Evolutionary conservation across 2,797 vertebrate genomes (phyloP), one percentile per base, ranked within the genome.

Genomic region (Heteromormyrus szaboi): DNA sequence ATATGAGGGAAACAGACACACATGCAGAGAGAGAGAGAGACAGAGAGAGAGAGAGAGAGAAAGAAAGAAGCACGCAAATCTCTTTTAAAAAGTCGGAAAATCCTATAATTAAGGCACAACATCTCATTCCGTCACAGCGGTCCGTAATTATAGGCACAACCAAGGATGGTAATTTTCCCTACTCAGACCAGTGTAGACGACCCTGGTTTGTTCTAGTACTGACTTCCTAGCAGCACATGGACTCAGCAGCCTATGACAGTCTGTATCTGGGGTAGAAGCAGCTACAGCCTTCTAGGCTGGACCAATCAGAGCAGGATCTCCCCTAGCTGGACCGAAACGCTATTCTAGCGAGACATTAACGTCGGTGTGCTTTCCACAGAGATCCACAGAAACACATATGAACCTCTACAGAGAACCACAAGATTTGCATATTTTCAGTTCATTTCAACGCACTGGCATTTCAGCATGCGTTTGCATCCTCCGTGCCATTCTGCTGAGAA

Each of bases 251-350:
- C 11, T 76, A 51, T 50, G 14, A 65, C 19, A 22, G 46, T 88
- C 48, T 88, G 33, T 33, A 81, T 50, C 65, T 51, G 46, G 87
- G 50, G 29, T n/a, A 54, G 14, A 88, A 44, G 19, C 19, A 72
- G 25, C 44, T 89, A 48, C 41, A 46, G 76, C 41, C 41, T 12
- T 9, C 85, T 90, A 92, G 94, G 91, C 91, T 90, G 90, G 89
- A 85, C 91, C 91, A 72, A 72, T 76, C 65, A 53, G 68, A 79
- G 65, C 62, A 76, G 25, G 68, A 72, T 68, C 48, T 79, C 6
- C 87, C 51, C 50, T 7, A 3, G 46, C 62, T 54, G 14, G 19
- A 14, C 29, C 4, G 11, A 6, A 33, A 68, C 0, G 4, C 4
- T 33, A 33, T 68, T 68, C 29, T 29, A 68, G 25, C 4, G 11